Base-by-base conservation (phyloP, 2,113 vertebrate species). In the Nycticebus coucang region DNA sequence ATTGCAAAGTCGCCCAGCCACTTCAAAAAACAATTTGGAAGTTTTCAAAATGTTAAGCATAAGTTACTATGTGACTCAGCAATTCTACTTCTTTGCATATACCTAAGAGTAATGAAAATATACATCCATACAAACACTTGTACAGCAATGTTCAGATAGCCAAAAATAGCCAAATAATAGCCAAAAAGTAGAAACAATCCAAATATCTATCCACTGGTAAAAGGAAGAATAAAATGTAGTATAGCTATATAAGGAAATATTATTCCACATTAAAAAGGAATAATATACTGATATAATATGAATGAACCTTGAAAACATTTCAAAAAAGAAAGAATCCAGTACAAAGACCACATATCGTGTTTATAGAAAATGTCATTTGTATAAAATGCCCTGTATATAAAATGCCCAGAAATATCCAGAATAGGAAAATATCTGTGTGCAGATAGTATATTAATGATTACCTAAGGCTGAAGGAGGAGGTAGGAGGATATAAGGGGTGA, bases 1-100 rank as follows among this genome's bases (percentile, higher is more conserved):
- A 60, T 57, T 72, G 18, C 59, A 77, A 90, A 90, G 60, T 74
- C 24, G 45, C 24, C 7, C 60, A 33, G 19, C n/a, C 66, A 60
- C n/a, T 84, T 87, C 74, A 53, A 41, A 94, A 92, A 96, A 69
- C 57, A 69, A 9, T 74, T 79, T 79, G 45, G 45, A 50, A 35
- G 79, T 50, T 89, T 19, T 50, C 53, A 91, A 89, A 93, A 91
- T 59, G 15, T 60, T 69, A 68, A 87, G 74, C 28, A 69, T 68
- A 91, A 84, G 74, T 74, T 75, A 69, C 22, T 66, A 86, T 15
- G 15, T 80, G 71, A 91, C n/a, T 87, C 53, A 60, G 21, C 22
- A 93, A 71, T 81, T 66, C 59, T 21, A 84, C 68, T 62, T 33
- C 18, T 50, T 81, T 26, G 21, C 53, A 81, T 57, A 37, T 18